These are phyloP conservation scores for Steinernema hermaphroditum DNA, from an alignment of 2,888 invertebrate species.

Conservation along the genomic window DNA sequence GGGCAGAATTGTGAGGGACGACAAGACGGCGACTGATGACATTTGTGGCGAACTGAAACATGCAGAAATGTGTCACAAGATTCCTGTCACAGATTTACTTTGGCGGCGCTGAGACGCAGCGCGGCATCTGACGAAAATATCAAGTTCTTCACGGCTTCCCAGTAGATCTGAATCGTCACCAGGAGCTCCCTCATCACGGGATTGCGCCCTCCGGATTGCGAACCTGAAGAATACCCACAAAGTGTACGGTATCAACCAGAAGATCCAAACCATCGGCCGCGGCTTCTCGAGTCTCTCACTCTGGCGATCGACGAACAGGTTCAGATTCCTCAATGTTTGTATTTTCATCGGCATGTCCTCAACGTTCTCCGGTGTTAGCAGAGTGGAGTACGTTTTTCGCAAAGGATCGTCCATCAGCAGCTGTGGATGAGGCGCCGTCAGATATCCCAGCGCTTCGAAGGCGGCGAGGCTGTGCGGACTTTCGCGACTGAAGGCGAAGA, in stretches of 20 bases:
- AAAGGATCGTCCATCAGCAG: background rate
- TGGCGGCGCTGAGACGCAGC: background rate
- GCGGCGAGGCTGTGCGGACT: background rate
- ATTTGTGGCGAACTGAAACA: background rate
- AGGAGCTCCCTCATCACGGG: background rate
- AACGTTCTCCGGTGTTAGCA: background rate
- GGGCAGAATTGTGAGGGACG: slow-evolving; percentile 3
- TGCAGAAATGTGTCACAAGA: background rate
- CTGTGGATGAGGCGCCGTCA: background rate
- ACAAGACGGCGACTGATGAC: background rate
- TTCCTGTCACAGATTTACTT: background rate
- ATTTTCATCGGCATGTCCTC: background rate
- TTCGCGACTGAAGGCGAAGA: background rate
- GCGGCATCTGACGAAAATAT: background rate
- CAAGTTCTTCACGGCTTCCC: background rate
- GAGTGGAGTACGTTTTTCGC: background rate
- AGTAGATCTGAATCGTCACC: background rate
- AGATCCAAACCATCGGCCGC: background rate
- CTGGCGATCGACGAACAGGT: slow-evolving; percentile 6
- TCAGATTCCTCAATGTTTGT: background rate
- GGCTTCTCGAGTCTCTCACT: background rate
- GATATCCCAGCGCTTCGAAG: background rate
- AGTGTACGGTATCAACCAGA: background rate
- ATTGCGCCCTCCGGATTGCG: background rate
- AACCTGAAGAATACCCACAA: background rate